Conservation (phyloP, 2,888 invertebrate species). For the Lasioglossum zephyrum region DNA sequence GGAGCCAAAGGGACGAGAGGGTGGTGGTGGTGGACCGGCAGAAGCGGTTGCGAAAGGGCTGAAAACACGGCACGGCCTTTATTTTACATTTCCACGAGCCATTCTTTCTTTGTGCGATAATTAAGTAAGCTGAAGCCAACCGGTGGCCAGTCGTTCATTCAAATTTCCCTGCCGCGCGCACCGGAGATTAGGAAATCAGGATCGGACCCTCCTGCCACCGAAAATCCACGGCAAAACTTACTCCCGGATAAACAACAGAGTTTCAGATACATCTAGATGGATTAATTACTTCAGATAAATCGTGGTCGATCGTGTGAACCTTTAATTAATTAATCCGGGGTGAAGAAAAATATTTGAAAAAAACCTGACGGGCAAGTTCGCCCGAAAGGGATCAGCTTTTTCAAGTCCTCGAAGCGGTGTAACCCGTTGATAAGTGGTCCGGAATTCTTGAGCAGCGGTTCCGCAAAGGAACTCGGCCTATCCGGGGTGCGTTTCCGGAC, state of each 20-base stretch:
- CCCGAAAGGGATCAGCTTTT: neutral
- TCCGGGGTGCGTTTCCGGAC: constrained; percentile 24
- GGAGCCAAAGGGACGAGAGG: constrained; percentile 51
- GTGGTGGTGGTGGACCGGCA: constrained; percentile 37
- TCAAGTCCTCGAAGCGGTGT: neutral
- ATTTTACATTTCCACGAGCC: constrained; percentile 74
- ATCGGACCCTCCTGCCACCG: neutral
- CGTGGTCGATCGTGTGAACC: no score
- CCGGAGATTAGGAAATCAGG: constrained; percentile 11
- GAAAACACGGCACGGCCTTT: constrained; percentile 72
- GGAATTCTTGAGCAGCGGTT: constrained; percentile 1
- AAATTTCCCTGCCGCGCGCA: constrained; percentile 56
- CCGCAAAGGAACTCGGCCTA: neutral
- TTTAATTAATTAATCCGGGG: neutral
- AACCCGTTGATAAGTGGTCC: constrained; percentile 1
- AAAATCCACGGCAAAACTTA: neutral
- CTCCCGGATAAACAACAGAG: neutral
- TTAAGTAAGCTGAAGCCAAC: constrained; percentile 74
- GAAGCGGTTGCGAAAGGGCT: constrained; percentile 65
- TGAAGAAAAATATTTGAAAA: neutral
- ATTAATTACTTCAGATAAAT: no score
- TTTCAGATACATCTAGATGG: fast-evolving
- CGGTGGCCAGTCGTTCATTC: constrained; percentile 68
- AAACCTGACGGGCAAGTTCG: neutral
- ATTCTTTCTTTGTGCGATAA: constrained; percentile 75